These are phyloP conservation scores for Ditula angustiorana DNA, from an alignment of 2,888 invertebrate genomes.

Conservation along the genomic window DNA sequence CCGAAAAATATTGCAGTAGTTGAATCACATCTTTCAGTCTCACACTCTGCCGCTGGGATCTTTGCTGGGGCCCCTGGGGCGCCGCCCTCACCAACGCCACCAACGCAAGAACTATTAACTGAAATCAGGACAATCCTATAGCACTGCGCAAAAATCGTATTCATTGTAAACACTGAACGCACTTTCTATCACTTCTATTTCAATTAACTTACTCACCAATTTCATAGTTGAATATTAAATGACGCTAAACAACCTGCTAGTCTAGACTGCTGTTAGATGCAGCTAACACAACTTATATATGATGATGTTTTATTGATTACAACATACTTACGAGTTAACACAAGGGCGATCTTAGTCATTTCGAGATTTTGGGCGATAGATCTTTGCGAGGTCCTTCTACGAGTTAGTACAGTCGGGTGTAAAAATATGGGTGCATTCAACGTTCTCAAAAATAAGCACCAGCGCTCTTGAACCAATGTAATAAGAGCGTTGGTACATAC, in stretches of 20 bases:
- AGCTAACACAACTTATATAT: slow-evolving; percentile 71
- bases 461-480: too few species aligned
- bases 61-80: slow-evolving; percentile 59
- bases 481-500: too few species aligned
- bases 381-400: too few species aligned
- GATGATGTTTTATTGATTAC: slow-evolving; percentile 70
- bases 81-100: slow-evolving; percentile 67
- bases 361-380: too few species aligned
- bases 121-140: slow-evolving; percentile 46
- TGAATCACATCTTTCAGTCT: slow-evolving; percentile 55
- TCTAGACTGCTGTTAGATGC: slow-evolving; percentile 61
- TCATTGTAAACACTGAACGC: slow-evolving; percentile 35
- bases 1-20: slow-evolving; percentile 63
- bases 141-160: slow-evolving; percentile 4
- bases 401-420: too few species aligned
- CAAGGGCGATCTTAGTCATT: too few species aligned
- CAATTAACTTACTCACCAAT: slow-evolving; percentile 60
- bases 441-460: too few species aligned
- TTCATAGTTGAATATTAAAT: slow-evolving; percentile 63
- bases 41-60: slow-evolving; percentile 42
- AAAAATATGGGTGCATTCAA: too few species aligned
- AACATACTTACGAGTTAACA: slow-evolving; percentile 67
- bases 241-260: slow-evolving; percentile 56
- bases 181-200: slow-evolving; percentile 39
- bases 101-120: slow-evolving; percentile 75